Base-by-base conservation (phyloP, 2,113 vertebrate genomes). In the Semicossyphus pulcher region DNA sequence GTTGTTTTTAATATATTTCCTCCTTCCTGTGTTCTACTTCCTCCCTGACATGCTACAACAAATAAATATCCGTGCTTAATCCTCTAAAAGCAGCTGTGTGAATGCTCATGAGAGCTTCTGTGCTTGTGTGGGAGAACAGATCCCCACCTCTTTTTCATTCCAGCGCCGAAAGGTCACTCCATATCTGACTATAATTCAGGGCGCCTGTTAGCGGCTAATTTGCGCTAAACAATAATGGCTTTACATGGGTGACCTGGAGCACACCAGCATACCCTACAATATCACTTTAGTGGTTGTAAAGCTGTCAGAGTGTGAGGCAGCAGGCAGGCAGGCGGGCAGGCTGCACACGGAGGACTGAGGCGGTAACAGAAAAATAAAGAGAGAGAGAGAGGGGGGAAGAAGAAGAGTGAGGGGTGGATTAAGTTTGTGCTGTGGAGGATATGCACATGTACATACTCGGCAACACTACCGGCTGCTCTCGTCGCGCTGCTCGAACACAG, bases 201-300 rank as follows among this genome's bases (percentile, higher is more conserved):
- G 53, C 54, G 67, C 67, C 51, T 65, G 80, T 91, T 79, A 81
- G 78, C 59, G 74, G 82, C 83, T 88, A 87, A 91, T 92, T 90
- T 90, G 83, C 74, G 62, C 87, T 81, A 80, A 88, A 84, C 87
- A 88, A 84, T 85, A 77, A 88, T 67, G 78, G 76, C 53, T 10
- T 76, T 54, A 78, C 69, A 75, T 18, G 71, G 78, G 4, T 31
- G 82, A 83, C 84, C 77, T 41, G 70, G 56, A 34, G 65, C 70
- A 60, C 48, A 23, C 39, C n/a, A 32, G 63, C 34, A 29, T 48
- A 62, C 48, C 47, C 73, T 48, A 8, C 72, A 81, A 59, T 47
- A 80, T 85, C 72, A 80, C 81, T 72, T 18, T 18, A 44, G 25
- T 16, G 63, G 48, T 42, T 61, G 57, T 78, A 42, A 64, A 83